Base-by-base conservation (phyloP, 1,140 invertebrate genomes). In the Chironomus tepperi region DNA sequence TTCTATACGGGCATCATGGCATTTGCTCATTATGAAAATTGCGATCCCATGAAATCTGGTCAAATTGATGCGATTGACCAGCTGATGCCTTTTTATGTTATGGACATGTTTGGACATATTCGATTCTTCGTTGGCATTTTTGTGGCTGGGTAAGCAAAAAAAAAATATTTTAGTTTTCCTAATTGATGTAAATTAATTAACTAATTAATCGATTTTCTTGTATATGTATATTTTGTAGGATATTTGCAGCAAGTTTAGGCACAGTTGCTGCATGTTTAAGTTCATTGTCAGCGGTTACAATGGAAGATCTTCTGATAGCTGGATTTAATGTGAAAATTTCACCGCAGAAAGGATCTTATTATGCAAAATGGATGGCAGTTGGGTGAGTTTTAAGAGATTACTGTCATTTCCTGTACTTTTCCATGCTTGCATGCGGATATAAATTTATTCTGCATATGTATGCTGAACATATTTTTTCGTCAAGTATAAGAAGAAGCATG, bases 241-340 rank as follows among this genome's bases (percentile, higher is more conserved):
- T 89, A 73, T 89, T 89, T 78, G 88, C 88, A 2, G 88, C 88
- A 2, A 89, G 86, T 74, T 85, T 88, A 43, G 88, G 88, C 78
- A 97, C 96, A 3, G 92, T 98, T 1, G 95, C 95, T 0, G 94
- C 93, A 21, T 94, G 94, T 0, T 82, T 97, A 72, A 97, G 97
- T 80, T 96, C 95, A 0, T 82, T 98, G 72, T 90, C 95, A 0
- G 95, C 96, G 0, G 92, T 97, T 3, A 92, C 92, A 3, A 90
- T 94, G 79, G 91, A 97, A 82, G 96, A 98, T 83, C 88, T 96
- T 74, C 82, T 95, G 0, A 88, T 87, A 73, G 88, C 89, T 3
- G 83, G 89, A 2, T 87, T 91, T 34, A 86, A 87, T 10, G 87
- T 90, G 18, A 86, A 89, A 74, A 81, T 95, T 73, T 87, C 88